phyloP scores from a whole-genome alignment of 92 coral and sea anemone genomes.

The Blastomussa wellsi region DNA sequence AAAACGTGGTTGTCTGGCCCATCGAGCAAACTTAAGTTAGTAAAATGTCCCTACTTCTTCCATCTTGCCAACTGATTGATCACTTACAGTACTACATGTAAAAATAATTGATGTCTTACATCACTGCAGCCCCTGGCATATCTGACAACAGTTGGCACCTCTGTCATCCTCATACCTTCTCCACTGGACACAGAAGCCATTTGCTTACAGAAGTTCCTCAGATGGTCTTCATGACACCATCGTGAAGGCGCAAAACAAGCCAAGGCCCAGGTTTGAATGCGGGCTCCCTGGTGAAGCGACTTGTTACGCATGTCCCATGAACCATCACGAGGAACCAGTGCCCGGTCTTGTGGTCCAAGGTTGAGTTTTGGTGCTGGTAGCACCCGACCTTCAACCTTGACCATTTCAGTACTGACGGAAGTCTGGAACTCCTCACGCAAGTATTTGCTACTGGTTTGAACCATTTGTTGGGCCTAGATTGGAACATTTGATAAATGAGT shows the following conservation, averaged over 20 bases:
- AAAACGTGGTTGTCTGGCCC: no score
- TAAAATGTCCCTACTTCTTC: no score
- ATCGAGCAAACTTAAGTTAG: no score
- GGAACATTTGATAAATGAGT: background rate
- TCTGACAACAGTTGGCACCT: constrained; percentile 46
- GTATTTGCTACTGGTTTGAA: constrained; percentile 48
- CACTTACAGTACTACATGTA: background rate
- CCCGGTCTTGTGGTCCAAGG: constrained; percentile 59
- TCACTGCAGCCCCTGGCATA: constrained; percentile 33
- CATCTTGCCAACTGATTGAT: background rate
- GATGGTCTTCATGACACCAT: constrained; percentile 29
- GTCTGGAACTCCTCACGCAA: constrained; percentile 70
- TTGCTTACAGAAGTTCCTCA: constrained; percentile 46
- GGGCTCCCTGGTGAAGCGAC: constrained; percentile 51
- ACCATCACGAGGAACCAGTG: constrained; percentile 73
- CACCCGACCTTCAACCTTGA: constrained; percentile 79
- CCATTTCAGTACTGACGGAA: constrained; percentile 74
- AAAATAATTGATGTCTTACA: constrained; percentile 20
- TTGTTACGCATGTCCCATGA: constrained; percentile 82
- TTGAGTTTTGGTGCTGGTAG: constrained; percentile 73
- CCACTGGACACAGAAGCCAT: constrained; percentile 58
- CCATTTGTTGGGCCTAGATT: constrained; percentile 68
- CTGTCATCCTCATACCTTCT: constrained; percentile 68
- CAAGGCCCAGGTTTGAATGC: constrained; percentile 72
- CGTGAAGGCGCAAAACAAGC: constrained; percentile 61